Evolutionary conservation across 1,140 invertebrate genomes (phyloP).

Genomic region (Archegozetes longisetosus): DNA sequence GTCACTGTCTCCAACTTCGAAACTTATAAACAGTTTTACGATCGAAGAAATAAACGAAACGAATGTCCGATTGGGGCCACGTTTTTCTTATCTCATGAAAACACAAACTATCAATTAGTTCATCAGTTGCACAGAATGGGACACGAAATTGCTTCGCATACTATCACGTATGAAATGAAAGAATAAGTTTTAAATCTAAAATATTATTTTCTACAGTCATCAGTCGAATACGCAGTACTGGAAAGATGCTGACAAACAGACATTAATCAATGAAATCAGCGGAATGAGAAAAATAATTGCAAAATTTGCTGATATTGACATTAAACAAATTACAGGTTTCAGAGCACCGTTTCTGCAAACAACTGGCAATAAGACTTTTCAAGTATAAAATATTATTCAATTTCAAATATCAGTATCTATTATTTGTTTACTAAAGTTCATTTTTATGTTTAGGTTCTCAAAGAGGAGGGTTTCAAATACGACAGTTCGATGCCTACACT

Average conservation of each 20-base stretch:
- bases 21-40: slow-evolving; percentile 17
- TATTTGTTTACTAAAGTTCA: background rate
- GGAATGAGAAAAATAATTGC: slow-evolving; percentile 24
- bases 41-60: slow-evolving; percentile 18
- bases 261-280: slow-evolving; percentile 26
- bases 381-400: slow-evolving; percentile 18
- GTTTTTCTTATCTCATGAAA: slow-evolving; percentile 36
- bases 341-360: slow-evolving; percentile 46
- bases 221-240: slow-evolving; percentile 24
- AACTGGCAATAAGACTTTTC: slow-evolving; percentile 36
- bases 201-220: background rate
- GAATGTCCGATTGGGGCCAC: slow-evolving; percentile 25
- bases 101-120: slow-evolving; percentile 33
- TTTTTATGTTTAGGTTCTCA: background rate
- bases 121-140: slow-evolving; percentile 29
- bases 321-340: slow-evolving; percentile 37
- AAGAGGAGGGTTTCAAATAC: slow-evolving; percentile 19
- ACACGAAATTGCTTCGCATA: slow-evolving; percentile 33
- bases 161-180: slow-evolving; percentile 32
- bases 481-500: slow-evolving; percentile 21
- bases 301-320: slow-evolving; percentile 23
- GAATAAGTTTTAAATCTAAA: slow-evolving; percentile 42
- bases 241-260: slow-evolving; percentile 9
- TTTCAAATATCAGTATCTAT: too few relatives aligned
- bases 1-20: slow-evolving; percentile 15